Conservation (phyloP, 2,797 vertebrate species). For the Sebastes trivittatus region DNA sequence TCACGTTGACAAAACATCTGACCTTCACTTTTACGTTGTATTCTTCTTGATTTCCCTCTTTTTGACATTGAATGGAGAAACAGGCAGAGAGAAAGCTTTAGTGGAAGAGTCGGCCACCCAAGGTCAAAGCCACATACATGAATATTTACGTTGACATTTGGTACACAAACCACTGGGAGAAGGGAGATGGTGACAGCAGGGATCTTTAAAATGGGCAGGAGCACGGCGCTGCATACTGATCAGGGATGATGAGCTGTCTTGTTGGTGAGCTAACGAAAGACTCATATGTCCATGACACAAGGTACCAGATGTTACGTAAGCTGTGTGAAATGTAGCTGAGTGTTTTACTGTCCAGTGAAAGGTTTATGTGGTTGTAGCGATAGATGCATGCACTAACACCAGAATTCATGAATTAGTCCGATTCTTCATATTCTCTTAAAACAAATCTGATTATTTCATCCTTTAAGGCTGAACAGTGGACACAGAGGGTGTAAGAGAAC, state of each 20-base stretch:
- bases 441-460: background rate
- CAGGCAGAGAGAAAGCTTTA: too few relatives aligned
- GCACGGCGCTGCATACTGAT: slow-evolving; percentile 51
- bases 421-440: slow-evolving; percentile 8
- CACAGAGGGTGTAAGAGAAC: slow-evolving; percentile 4
- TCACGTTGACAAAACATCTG: background rate
- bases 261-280: slow-evolving; percentile 24
- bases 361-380: slow-evolving; percentile 1
- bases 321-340: background rate
- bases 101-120: background rate
- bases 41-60: background rate
- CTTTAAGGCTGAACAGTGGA: background rate
- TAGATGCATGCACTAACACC: background rate
- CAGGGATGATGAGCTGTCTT: slow-evolving; percentile 36
- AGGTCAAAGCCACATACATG: slow-evolving; percentile 43
- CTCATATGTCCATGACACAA: slow-evolving; percentile 1
- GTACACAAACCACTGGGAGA: slow-evolving; percentile 4
- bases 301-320: background rate
- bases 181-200: slow-evolving; percentile 26
- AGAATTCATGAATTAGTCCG: background rate
- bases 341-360: slow-evolving; percentile 19
- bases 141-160: slow-evolving; percentile 51
- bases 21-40: background rate
- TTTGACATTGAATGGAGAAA: background rate
- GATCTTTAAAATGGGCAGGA: slow-evolving; percentile 26